phyloP scores from a whole-genome alignment of 2,888 invertebrate genomes.

The Platerodrilus igneus region DNA sequence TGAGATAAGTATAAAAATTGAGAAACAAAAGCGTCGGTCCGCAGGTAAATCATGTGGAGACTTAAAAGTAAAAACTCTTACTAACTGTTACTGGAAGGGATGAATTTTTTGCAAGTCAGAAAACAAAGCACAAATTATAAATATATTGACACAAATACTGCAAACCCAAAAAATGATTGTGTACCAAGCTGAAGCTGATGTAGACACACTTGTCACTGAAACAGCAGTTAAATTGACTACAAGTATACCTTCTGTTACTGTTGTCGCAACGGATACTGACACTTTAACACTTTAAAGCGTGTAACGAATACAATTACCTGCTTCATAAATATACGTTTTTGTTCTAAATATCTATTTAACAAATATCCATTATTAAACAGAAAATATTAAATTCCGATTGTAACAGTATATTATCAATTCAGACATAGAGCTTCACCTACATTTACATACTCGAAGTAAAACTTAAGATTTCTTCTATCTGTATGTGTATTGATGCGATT shows the following conservation, averaged over 20 bases:
- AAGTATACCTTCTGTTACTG: conserved; percentile 6
- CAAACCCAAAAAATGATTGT: conserved; percentile 5
- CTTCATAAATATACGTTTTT: no score
- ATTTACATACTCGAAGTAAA: no score
- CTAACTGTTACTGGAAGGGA: conserved; percentile 5
- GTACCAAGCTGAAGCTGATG: conserved; percentile 9
- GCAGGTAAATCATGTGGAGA: conserved; percentile 11
- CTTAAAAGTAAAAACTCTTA: conserved; percentile 8
- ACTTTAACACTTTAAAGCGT: no score
- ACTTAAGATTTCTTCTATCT: no score
- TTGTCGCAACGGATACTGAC: conserved; percentile 9
- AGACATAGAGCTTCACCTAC: no score
- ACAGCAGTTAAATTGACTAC: conserved; percentile 7
- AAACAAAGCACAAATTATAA: conserved; percentile 7
- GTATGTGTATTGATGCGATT: no score
- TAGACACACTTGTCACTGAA: conserved; percentile 8
- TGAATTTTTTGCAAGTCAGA: conserved; percentile 5
- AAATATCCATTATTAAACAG: no score
- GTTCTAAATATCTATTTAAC: no score
- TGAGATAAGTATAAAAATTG: conserved; percentile 7
- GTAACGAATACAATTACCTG: no score
- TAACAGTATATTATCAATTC: no score
- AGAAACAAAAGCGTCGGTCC: conserved; percentile 8
- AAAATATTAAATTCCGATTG: no score
- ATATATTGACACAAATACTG: conserved; percentile 8